These are phyloP conservation scores for Phoenicopterus ruber DNA, from an alignment of 2,113 vertebrate genomes.

Conservation along the genomic window DNA sequence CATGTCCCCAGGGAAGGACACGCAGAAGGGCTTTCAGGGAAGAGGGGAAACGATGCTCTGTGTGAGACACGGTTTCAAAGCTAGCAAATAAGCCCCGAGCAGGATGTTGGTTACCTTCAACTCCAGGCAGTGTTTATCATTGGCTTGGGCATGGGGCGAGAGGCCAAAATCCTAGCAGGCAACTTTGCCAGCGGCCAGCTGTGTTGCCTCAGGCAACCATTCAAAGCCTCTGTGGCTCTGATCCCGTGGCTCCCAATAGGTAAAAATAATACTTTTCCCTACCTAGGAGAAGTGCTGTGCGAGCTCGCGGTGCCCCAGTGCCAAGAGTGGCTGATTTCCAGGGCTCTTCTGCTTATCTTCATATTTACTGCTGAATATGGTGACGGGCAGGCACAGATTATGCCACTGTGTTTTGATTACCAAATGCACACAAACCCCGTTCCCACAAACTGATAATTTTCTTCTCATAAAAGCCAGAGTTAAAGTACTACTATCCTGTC, in stretches of 20 bases:
- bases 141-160: not conserved
- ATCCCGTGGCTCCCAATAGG: not conserved
- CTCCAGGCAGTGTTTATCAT: not conserved
- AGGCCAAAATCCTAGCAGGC: not conserved
- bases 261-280: not conserved
- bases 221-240: not conserved
- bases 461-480: not conserved
- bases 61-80: not conserved
- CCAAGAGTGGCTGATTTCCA: not conserved
- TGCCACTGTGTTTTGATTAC: not conserved
- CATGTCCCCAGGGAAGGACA: not conserved
- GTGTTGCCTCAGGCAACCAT: not conserved
- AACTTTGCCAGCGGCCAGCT: not conserved
- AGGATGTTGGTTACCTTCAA: not conserved
- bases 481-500: not conserved
- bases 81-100: not conserved
- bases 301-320: not conserved
- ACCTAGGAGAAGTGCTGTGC: not conserved
- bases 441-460: conserved; percentile 25
- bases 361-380: not conserved
- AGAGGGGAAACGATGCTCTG: not conserved
- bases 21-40: not conserved
- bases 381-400: not conserved
- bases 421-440: fast-evolving
- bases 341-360: not conserved